Evolutionary conservation across 2,113 vertebrate species (phyloP), one percentile per base, ranked within the genome.

Genomic region (Oostethus manadensis): DNA sequence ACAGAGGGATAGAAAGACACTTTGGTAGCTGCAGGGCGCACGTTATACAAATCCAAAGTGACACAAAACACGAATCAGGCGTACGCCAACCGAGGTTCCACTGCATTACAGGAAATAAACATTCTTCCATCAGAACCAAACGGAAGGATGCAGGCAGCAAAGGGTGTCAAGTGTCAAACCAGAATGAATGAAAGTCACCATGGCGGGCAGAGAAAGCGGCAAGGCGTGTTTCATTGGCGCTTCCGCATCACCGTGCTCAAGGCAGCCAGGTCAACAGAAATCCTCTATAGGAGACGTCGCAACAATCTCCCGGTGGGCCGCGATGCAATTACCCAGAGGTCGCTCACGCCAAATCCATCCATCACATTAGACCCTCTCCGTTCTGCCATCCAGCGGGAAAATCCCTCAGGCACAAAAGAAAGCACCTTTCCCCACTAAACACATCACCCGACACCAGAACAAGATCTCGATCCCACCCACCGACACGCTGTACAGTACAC

Each of bases 1-100:
- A 46, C 48, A 42, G 42, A 43, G 35, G 18, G 23, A 63, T 17
- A 20, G n/a, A 42, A 17, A 68, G 10, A 50, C 45, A n/a, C 38
- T 42, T 38, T 17, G 10, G 13, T 10, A n/a, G n/a, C n/a, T n/a
- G n/a, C n/a, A n/a, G n/a, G n/a, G n/a, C n/a, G n/a, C n/a, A n/a
- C n/a, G n/a, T n/a, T n/a, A n/a, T n/a, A n/a, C n/a, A n/a, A n/a
- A n/a, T n/a, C 8, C 10, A n/a, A 20, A 7, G 20, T 38, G 3
- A 13, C 47, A 43, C 93, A 94, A 94, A 73, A 93, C 93, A n/a
- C n/a, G n/a, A n/a, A n/a, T n/a, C n/a, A n/a, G n/a, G n/a, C n/a
- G n/a, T n/a, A n/a, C n/a, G n/a, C n/a, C n/a, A n/a, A n/a, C n/a
- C n/a, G n/a, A n/a, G n/a, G n/a, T n/a, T n/a, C n/a, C n/a, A n/a